phyloP scores from a whole-genome alignment of 2,888 invertebrate genomes.

The Pollenia labialis region DNA sequence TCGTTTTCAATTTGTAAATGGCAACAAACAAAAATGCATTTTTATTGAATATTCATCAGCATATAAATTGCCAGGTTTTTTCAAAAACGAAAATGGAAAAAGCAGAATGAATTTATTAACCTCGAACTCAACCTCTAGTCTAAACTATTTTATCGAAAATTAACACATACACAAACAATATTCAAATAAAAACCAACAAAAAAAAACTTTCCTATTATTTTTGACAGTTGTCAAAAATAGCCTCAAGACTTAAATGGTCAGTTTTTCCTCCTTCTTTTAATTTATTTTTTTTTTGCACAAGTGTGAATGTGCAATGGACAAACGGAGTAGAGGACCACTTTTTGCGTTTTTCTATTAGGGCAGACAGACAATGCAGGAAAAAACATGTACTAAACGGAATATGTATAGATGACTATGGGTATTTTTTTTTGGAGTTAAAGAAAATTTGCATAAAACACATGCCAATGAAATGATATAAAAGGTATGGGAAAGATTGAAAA shows the following conservation, averaged over 20 bases:
- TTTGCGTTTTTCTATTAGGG: conserved; percentile 17
- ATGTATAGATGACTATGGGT: conserved; percentile 41
- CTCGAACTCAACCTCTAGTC: conserved; percentile 54
- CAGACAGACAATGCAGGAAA: conserved; percentile 21
- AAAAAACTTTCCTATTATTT: conserved; percentile 71
- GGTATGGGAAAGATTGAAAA: not conserved
- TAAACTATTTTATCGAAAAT: conserved; percentile 34
- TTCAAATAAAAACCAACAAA: not conserved
- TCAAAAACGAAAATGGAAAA: conserved; percentile 51
- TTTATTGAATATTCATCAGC: conserved; percentile 69
- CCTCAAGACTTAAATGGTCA: conserved; percentile 71
- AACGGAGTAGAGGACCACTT: not conserved
- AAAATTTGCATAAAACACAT: conserved; percentile 51
- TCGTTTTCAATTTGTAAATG: conserved; percentile 64
- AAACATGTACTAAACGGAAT: conserved; percentile 40
- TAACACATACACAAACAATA: conserved; percentile 43
- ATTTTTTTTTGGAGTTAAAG: conserved; percentile 33
- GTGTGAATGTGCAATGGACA: conserved; percentile 14
- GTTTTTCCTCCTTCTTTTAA: conserved; percentile 40
- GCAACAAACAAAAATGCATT: conserved; percentile 49
- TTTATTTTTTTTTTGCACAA: conserved; percentile 25
- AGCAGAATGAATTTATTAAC: conserved; percentile 62
- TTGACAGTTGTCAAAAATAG: conserved; percentile 78
- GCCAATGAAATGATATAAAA: not conserved
- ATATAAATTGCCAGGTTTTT: conserved; percentile 66